Evolutionary conservation across 2,113 vertebrate genomes (phyloP).

Genomic region (Zapornia atra): DNA sequence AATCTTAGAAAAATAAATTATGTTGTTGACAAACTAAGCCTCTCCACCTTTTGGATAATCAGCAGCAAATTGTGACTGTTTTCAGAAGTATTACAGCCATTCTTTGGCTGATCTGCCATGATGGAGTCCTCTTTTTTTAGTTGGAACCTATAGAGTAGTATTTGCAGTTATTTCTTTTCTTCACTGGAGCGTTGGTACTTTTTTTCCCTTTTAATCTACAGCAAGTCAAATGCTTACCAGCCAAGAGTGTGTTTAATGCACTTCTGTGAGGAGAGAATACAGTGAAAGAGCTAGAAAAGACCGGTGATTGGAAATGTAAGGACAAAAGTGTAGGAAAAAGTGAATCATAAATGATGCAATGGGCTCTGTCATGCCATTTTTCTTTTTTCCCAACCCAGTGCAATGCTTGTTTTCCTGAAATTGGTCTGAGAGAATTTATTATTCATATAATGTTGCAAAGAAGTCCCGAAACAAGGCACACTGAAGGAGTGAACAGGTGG

Average conservation of each 20-base stretch:
- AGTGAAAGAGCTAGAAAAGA: background rate
- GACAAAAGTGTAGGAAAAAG: background rate
- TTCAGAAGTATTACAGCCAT: background rate
- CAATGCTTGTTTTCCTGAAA: background rate
- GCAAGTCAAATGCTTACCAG: background rate
- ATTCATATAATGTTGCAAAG: background rate
- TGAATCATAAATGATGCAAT: background rate
- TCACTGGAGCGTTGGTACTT: accelerated
- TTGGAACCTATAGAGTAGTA: background rate
- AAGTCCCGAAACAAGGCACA: background rate
- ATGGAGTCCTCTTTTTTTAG: background rate
- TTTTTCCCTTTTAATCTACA: background rate
- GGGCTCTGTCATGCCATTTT: background rate
- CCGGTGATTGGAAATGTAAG: background rate
- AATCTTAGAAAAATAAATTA: background rate
- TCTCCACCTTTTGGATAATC: background rate
- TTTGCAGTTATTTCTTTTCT: background rate
- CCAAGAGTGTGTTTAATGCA: background rate
- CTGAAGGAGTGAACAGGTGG: constrained; percentile 37
- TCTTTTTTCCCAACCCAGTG: background rate
- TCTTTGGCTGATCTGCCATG: background rate
- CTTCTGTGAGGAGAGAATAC: background rate
- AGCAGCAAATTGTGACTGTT: background rate
- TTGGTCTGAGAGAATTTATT: background rate
- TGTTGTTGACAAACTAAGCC: background rate